phyloP scores from a whole-genome alignment of 2,113 vertebrate genomes.

The Hyla sarda region DNA sequence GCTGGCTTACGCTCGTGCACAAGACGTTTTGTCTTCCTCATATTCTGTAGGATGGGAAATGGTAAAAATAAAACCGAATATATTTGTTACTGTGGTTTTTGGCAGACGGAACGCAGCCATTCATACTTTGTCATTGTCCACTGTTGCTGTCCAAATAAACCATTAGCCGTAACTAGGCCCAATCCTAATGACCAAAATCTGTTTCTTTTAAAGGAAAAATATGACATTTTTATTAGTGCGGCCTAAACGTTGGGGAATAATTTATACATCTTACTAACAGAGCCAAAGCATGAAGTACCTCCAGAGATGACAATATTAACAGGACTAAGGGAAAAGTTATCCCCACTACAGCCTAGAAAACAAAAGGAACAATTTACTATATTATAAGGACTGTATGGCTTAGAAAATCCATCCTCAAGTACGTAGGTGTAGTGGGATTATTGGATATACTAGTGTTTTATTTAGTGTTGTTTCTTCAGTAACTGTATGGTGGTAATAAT shows the following conservation, averaged over 20 bases:
- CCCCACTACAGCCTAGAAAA: background rate
- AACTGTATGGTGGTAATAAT: background rate
- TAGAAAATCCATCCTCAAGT: background rate
- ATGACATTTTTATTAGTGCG: conserved; percentile 18
- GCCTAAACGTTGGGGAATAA: background rate
- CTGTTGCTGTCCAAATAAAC: conserved; percentile 32
- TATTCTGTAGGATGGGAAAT: background rate
- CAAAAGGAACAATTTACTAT: background rate
- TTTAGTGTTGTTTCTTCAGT: too few relatives aligned
- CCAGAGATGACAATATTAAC: background rate
- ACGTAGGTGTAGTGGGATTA: background rate
- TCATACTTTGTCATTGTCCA: background rate
- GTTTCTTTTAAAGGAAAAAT: background rate
- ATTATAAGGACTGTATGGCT: background rate
- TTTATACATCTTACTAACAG: background rate
- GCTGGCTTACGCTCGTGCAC: background rate
- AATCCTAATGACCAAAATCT: conserved; percentile 6
- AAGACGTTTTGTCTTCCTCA: background rate
- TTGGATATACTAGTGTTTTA: too few relatives aligned
- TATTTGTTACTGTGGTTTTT: background rate
- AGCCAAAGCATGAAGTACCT: background rate
- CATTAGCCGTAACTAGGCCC: background rate
- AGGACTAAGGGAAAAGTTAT: background rate
- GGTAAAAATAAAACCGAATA: conserved; percentile 3
- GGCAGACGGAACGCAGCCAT: background rate